Evolutionary conservation across 2,888 invertebrate species (phyloP).

Genomic region (Eilema caniola): DNA sequence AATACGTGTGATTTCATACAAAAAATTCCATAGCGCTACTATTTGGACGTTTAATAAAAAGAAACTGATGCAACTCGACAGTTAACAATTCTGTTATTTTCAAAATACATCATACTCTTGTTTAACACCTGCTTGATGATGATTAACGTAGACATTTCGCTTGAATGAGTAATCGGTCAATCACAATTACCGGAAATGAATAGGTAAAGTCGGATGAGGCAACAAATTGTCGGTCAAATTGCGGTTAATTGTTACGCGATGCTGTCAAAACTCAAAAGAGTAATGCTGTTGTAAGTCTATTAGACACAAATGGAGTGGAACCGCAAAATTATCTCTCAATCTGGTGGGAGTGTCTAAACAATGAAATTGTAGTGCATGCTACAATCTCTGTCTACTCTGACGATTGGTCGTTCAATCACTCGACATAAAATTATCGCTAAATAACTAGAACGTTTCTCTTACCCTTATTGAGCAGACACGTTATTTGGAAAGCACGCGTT

Average conservation of each 20-base stretch:
- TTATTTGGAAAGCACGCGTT: not conserved
- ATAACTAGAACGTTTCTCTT: constrained; percentile 61
- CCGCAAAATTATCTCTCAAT: constrained; percentile 28
- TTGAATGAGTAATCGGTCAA: constrained; percentile 28
- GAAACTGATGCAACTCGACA: not conserved
- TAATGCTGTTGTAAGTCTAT: constrained; percentile 20
- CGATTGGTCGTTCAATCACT: constrained; percentile 25
- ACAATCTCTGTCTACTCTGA: constrained; percentile 22
- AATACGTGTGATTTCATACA: not conserved
- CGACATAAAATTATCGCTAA: constrained; percentile 61
- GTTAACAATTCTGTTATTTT: not conserved
- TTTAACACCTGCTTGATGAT: not conserved
- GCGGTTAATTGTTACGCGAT: constrained; percentile 20
- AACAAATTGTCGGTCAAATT: constrained; percentile 28
- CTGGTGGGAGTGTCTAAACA: constrained; percentile 31
- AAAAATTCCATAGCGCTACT: not conserved
- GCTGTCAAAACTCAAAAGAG: constrained; percentile 24
- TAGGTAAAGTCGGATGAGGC: constrained; percentile 27
- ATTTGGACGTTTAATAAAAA: not conserved
- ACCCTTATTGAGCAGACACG: constrained; percentile 50
- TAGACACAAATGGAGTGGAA: constrained; percentile 32
- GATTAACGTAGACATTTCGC: constrained; percentile 19
- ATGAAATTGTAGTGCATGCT: constrained; percentile 42
- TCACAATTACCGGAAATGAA: constrained; percentile 33
- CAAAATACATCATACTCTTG: not conserved